A percentile compares a stretch with the other conserved stretches of the same genome.
phyloP scores from a whole-genome alignment of 2,888 invertebrate genomes.

The Ethmia dodecea region DNA sequence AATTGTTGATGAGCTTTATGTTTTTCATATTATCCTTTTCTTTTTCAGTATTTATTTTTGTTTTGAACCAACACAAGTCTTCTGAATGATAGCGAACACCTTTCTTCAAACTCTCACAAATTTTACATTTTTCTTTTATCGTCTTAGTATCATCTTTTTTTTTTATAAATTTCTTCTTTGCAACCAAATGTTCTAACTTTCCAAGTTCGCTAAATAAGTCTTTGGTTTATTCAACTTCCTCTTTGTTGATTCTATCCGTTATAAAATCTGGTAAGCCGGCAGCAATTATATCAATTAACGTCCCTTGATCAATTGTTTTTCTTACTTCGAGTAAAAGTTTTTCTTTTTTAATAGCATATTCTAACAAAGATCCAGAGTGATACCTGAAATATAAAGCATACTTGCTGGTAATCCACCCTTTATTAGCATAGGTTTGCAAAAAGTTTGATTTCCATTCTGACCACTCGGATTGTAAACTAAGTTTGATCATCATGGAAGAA shows the following conservation, averaged over 20 bases:
- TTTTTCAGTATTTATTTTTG: conserved; percentile 1
- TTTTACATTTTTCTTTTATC: conserved; percentile 1
- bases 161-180: no score
- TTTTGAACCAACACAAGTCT: conserved; percentile 10
- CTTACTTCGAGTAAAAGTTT: conserved; percentile 17
- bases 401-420: conserved; percentile 23
- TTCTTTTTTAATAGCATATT: conserved; percentile 30
- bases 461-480: conserved; percentile 19
- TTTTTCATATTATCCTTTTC: not conserved
- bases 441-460: conserved; percentile 22
- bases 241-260: conserved; percentile 7
- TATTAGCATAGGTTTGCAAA: conserved; percentile 22
- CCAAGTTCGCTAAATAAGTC: conserved; percentile 5
- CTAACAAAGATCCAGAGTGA: conserved; percentile 23
- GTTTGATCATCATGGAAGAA: conserved; percentile 20
- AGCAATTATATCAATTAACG: conserved; percentile 9
- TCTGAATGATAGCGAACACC: conserved; percentile 11
- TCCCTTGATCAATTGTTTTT: conserved; percentile 1
- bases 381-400: conserved; percentile 26
- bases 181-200: not conserved
- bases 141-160: not conserved
- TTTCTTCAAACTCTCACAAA: conserved; percentile 12
- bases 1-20: conserved; percentile 16
- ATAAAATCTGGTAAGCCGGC: conserved; percentile 10
- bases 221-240: not conserved